Evolutionary conservation across 1,140 invertebrate species (phyloP).

Genomic region (Procambarus clarkii): DNA sequence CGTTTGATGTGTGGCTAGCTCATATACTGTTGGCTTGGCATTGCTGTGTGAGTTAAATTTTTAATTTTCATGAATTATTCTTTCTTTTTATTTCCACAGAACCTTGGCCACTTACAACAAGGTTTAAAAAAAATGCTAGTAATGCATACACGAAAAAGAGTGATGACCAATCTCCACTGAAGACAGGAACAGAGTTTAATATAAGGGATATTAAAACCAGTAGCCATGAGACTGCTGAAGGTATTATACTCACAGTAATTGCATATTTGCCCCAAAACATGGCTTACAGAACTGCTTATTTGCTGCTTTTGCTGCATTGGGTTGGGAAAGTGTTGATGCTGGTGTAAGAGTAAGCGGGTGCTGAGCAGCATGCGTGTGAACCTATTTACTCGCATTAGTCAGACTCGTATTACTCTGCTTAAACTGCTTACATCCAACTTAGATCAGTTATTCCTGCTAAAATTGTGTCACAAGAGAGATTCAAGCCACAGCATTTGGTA

Average conservation of each 20-base stretch:
- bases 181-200: constrained; percentile 26
- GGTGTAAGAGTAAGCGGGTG: not conserved
- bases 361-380: not conserved
- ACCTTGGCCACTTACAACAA: constrained; percentile 32
- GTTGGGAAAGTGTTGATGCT: not conserved
- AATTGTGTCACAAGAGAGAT: not conserved
- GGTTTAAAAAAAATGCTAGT: constrained; percentile 20
- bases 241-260: constrained; percentile 25
- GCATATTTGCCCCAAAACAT: constrained; percentile 7
- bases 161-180: constrained; percentile 29
- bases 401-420: not conserved
- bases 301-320: constrained; percentile 11
- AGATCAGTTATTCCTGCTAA: not conserved
- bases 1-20: not conserved
- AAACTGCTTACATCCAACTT: not conserved
- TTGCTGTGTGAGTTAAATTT: not conserved
- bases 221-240: constrained; percentile 21
- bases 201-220: constrained; percentile 23
- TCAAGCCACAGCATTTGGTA: not conserved
- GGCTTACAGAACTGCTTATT: constrained; percentile 6
- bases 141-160: constrained; percentile 19
- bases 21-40: not conserved
- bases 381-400: not conserved
- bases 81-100: constrained; percentile 36
- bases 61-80: not conserved